These are phyloP conservation scores for Pelusios castaneus DNA, from an alignment of 2,113 vertebrate genomes.

Conservation along the genomic window DNA sequence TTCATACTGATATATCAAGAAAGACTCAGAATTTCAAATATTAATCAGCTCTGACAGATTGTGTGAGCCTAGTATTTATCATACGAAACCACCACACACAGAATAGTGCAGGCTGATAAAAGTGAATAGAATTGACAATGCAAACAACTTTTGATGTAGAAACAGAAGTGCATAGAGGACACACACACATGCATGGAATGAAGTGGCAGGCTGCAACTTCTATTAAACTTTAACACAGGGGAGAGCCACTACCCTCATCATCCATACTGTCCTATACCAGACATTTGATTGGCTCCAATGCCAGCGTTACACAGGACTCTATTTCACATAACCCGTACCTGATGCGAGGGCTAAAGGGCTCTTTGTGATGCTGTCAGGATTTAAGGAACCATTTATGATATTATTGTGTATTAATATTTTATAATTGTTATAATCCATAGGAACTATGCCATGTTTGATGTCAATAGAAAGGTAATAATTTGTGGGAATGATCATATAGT, in stretches of 20 bases:
- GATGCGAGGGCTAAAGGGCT: no score
- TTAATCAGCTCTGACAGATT: conserved; percentile 68
- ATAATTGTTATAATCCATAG: no score
- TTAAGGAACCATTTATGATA: no score
- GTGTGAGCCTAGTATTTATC: conserved; percentile 68
- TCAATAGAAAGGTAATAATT: no score
- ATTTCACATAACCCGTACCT: neutral
- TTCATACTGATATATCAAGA: conserved; percentile 63
- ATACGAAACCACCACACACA: conserved; percentile 42
- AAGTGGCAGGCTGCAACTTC: neutral
- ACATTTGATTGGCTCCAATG: neutral
- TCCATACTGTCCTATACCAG: neutral
- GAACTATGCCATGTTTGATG: no score
- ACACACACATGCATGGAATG: neutral
- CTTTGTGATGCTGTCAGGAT: no score
- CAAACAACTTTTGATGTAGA: neutral
- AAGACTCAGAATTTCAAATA: conserved; percentile 58
- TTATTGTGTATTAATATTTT: no score
- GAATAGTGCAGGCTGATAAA: conserved; percentile 52
- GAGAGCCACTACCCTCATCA: neutral
- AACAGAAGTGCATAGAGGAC: neutral
- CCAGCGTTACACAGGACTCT: neutral
- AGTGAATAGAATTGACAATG: neutral
- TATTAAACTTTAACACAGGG: neutral
- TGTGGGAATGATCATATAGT: no score